Conservation (phyloP, 2,113 vertebrate species). For the Naja naja region DNA sequence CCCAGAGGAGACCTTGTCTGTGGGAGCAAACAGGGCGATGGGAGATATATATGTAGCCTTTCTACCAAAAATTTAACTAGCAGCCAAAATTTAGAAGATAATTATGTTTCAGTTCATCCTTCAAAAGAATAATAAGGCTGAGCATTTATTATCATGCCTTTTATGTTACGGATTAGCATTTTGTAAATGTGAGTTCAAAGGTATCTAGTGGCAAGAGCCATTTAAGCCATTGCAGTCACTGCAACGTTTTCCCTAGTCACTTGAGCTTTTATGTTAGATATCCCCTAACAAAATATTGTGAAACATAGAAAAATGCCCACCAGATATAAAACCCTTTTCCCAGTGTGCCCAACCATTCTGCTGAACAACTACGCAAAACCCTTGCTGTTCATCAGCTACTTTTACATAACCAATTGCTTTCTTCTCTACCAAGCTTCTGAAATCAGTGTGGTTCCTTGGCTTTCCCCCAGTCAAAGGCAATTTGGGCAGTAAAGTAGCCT, state of each 20-base stretch:
- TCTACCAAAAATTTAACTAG: background rate
- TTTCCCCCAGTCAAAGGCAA: constrained; percentile 40
- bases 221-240: background rate
- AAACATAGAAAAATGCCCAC: background rate
- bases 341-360: background rate
- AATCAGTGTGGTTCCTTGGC: background rate
- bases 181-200: background rate
- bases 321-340: background rate
- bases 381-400: background rate
- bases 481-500: constrained; percentile 51
- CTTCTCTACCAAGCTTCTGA: accelerated
- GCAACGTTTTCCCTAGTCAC: too few relatives aligned
- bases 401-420: background rate
- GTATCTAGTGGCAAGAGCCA: background rate
- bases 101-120: background rate
- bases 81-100: background rate
- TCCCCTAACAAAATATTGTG: background rate
- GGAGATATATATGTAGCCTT: background rate
- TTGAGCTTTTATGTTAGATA: background rate
- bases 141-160: background rate
- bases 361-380: background rate
- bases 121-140: background rate
- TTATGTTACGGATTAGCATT: background rate
- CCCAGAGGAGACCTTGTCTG: too few relatives aligned
- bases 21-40: too few relatives aligned